Base-by-base conservation (phyloP, 2,797 vertebrate genomes). In the Alcedo atthis region DNA sequence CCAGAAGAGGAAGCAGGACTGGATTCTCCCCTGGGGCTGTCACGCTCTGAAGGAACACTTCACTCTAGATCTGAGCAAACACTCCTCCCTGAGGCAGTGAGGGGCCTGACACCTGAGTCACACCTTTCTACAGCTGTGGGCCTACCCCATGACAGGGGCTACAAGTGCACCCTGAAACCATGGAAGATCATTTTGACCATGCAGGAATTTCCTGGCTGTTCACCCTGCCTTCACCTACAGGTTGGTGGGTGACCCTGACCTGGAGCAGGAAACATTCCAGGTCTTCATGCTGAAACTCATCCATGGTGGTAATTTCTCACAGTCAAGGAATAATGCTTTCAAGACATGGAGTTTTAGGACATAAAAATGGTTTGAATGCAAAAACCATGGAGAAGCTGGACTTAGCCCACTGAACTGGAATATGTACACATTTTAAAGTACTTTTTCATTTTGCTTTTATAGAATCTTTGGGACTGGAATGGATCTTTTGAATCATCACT, bases 231-330 rank as follows among this genome's bases (percentile, higher is more conserved):
- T 32, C 15, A 53, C 15, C 49, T 77, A 1, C 57, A 62, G 55
- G 33, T 8, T n/a, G 25, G 4, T 19, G 12, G 5, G 0, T 19
- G 25, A 19, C 1, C 0, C 2, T 66, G 22, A 8, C 26, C 3
- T 51, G 43, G 20, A 13, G 18, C 15, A 43, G 45, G 21, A 76
- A 45, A 58, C 25, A 12, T 22, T 16, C 32, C 1, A 0, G 21
- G 33, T 43, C 53, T 20, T 17, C 1, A 0, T n/a, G n/a, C 28
- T 46, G 22, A 49, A 81, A 59, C 17, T 46, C 46, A 32, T 28
- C 26, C 21, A 1, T 3, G 6, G 5, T 40, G 70, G 68, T 40
- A 93, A 81, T 76, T 78, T 25, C 12, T 15, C 21, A 11, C 14
- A 40, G 24, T 25, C 54, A 33, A 51, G 15, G 18, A 64, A n/a